Base-by-base conservation (phyloP, 2,797 vertebrate genomes). In the Enoplosus armatus region DNA sequence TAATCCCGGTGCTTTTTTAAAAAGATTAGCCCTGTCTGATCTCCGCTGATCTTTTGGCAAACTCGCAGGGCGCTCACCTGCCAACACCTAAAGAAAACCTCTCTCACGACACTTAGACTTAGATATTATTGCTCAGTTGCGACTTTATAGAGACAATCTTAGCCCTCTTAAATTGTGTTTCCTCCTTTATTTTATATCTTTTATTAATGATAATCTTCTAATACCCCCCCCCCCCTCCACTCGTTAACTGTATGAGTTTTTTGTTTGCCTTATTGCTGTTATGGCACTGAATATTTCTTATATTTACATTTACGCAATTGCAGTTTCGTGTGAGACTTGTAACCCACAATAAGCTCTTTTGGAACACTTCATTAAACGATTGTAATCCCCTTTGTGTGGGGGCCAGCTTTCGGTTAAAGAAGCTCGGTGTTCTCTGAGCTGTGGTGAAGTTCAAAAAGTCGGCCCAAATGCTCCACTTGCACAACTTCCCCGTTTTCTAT, bases 1-100 rank as follows among this genome's bases (percentile, higher is more conserved):
- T 92, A 87, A 91, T 89, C 88, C 89, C 24, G 2, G 24, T 90
- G 74, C 88, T 86, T 82, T 88, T 79, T 70, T 61, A 6, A 87
- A n/a, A 84, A 82, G 89, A 89, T 93, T 83, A 92, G 31, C 61
- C 43, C 24, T 26, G 51, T 60, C 67, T 78, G 87, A 90, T 89
- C 80, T 55, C 1, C 63, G 72, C 77, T 90, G 86, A 91, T 87
- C 74, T 86, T 75, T 69, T 45, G 76, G 68, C 64, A 87, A 90
- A 89, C 82, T 73, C 62, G 27, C 62, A n/a, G 37, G 35, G 48
- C 75, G 72, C 79, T 90, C 85, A 87, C 84, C 84, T 91, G 24
- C 55, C 72, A 35, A 24, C 68, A 61, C 29, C 59, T 41, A 20
- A 37, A 41, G 64, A 72, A 47, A 83, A 71, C 14, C 11, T 29